These are phyloP conservation scores for Chrysocyon brachyurus DNA, from an alignment of 2,797 vertebrate species.

Conservation along the genomic window DNA sequence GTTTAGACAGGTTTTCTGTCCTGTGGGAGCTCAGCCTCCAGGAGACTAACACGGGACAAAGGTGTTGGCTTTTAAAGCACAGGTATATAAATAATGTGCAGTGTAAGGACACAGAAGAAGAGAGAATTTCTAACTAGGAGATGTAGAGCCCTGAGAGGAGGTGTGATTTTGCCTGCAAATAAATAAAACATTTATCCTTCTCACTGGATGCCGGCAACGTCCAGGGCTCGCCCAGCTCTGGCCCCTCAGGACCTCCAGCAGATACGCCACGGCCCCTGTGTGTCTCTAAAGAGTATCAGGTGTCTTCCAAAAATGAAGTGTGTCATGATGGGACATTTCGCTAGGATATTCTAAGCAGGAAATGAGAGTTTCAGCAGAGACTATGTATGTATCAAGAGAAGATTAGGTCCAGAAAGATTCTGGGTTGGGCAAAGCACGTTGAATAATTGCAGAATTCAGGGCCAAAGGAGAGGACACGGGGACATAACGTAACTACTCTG, in stretches of 20 bases:
- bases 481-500: fast-evolving
- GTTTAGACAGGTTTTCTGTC: neutral
- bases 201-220: neutral
- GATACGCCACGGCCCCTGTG: fast-evolving
- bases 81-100: neutral
- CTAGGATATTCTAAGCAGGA: conserved; percentile 23
- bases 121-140: neutral
- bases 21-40: neutral
- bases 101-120: neutral
- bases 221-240: too few species aligned
- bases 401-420: neutral
- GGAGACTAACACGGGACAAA: neutral
- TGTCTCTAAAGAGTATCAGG: neutral
- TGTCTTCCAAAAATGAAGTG: conserved; percentile 22
- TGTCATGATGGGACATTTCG: neutral
- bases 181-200: neutral
- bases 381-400: neutral
- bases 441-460: neutral
- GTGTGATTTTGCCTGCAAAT: neutral
- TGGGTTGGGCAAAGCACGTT: neutral
- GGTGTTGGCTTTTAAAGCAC: neutral
- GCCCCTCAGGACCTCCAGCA: neutral
- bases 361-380: conserved; percentile 20
- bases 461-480: neutral
- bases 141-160: neutral